phyloP scores from a whole-genome alignment of 2,113 vertebrate genomes.

The Pomatorhinus ruficollis region DNA sequence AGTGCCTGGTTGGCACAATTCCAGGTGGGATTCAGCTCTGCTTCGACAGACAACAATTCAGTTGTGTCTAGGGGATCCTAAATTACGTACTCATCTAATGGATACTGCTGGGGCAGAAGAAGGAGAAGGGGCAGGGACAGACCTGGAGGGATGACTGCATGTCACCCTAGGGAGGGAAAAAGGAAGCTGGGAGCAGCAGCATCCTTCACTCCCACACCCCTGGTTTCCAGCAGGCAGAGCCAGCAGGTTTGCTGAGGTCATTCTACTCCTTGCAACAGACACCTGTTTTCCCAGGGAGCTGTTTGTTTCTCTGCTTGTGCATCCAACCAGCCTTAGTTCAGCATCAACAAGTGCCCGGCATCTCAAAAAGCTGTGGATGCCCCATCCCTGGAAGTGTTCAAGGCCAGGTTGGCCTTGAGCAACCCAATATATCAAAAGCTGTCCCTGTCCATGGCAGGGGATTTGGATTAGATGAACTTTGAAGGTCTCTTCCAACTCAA shows the following conservation, averaged over 20 bases:
- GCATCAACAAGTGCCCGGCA: not conserved
- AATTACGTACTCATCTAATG: not conserved
- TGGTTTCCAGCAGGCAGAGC: not conserved
- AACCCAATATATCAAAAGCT: not conserved
- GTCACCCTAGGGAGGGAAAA: not conserved
- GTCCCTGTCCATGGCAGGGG: not conserved
- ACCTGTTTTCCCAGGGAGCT: not conserved
- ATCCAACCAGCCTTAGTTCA: not conserved
- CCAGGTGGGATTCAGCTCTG: not conserved
- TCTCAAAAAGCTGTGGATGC: not conserved
- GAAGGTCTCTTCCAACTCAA: not conserved
- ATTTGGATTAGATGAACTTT: not conserved
- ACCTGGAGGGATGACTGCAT: not conserved
- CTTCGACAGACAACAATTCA: fast-evolving
- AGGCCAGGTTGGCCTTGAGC: not conserved
- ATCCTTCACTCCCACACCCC: not conserved
- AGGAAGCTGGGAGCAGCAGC: not conserved
- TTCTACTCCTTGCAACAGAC: not conserved
- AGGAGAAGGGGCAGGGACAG: not conserved
- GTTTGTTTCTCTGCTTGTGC: not conserved
- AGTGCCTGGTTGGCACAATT: fast-evolving
- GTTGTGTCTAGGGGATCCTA: not conserved
- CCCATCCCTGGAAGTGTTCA: not conserved
- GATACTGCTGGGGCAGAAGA: not conserved
- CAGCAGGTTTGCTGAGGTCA: not conserved